Evolutionary conservation across 2,888 invertebrate genomes (phyloP).

Genomic region (Sinopyrophorus schimmeli): DNA sequence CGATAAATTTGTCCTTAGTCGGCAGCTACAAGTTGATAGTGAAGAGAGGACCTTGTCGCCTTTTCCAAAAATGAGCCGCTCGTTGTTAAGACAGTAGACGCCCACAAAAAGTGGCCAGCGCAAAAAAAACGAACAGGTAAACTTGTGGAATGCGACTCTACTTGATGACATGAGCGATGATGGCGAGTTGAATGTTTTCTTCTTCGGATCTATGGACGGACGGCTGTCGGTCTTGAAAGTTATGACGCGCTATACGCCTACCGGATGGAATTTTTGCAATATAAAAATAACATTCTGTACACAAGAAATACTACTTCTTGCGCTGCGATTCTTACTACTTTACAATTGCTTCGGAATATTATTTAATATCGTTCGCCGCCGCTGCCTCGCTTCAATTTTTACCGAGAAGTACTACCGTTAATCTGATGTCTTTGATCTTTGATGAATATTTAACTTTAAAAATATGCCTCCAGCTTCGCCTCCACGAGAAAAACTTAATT

Average conservation of each 20-base stretch:
- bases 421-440: no score
- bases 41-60: conserved; percentile 42
- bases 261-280: conserved; percentile 46
- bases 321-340: no score
- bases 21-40: conserved; percentile 44
- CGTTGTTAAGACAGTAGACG: conserved; percentile 38
- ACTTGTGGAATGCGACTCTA: conserved; percentile 33
- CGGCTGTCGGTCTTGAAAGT: conserved; percentile 37
- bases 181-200: conserved; percentile 28
- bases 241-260: conserved; percentile 46
- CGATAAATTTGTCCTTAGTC: conserved; percentile 51
- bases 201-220: conserved; percentile 26
- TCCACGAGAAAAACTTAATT: no score
- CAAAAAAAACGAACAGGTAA: conserved; percentile 32
- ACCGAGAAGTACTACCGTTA: no score
- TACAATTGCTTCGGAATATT: no score
- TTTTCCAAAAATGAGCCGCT: conserved; percentile 43
- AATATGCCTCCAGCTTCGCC: no score
- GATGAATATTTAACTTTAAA: no score
- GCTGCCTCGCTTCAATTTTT: no score
- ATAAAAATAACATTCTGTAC: conserved; percentile 44
- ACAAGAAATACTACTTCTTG: conserved; percentile 48
- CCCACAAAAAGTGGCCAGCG: conserved; percentile 37
- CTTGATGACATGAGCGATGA: conserved; percentile 35
- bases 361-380: no score